Evolutionary conservation across 2,797 vertebrate genomes (phyloP), one percentile per base, ranked within the genome.

Genomic region (Takifugu ocellatus): DNA sequence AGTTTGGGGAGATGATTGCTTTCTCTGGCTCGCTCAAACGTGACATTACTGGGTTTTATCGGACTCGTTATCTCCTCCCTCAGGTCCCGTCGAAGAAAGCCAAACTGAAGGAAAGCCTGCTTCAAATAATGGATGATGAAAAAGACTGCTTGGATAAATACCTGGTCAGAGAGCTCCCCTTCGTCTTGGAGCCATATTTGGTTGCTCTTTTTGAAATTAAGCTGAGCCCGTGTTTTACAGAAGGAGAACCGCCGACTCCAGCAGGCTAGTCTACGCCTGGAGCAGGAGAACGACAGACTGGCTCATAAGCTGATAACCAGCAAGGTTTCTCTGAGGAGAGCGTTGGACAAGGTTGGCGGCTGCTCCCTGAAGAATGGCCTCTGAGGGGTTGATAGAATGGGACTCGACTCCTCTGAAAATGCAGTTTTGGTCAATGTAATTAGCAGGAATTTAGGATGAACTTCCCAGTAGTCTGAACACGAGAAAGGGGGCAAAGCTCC

Each of bases 281-380:
- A 98, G 87, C 96, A 97, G 80, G 96, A 98, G 81, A 98, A 98
- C 0, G 96, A 98, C 63, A 92, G 91, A 74, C 87, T 98, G 2
- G 96, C 96, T 3, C 93, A 95, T 1, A 92, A 92, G 65, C 86
- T 98, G 61, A 95, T 98, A 76, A 93, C 90, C 77, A 94, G 95
- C 88, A 98, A 98, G 89, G 94, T 98, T 0, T 90, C 93, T 0
- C 88, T 98, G 70, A 90, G 94, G 51, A 95, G 88, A 17, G 91
- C 95, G 73, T 61, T 98, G 81, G 94, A 98, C 81, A 92, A 96
- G 25, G 96, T 98, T 6, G 31, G 27, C 44, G 21, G 21, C 21
- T 21, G 21, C 21, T 21, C 21, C 21, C 21, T 21, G 21, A 21
- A 21, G 21, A 25, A 16, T n/a, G 42, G 14, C 8, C 33, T 33